phyloP scores from a whole-genome alignment of 2,797 vertebrate genomes.

The Okamejei kenojei region DNA sequence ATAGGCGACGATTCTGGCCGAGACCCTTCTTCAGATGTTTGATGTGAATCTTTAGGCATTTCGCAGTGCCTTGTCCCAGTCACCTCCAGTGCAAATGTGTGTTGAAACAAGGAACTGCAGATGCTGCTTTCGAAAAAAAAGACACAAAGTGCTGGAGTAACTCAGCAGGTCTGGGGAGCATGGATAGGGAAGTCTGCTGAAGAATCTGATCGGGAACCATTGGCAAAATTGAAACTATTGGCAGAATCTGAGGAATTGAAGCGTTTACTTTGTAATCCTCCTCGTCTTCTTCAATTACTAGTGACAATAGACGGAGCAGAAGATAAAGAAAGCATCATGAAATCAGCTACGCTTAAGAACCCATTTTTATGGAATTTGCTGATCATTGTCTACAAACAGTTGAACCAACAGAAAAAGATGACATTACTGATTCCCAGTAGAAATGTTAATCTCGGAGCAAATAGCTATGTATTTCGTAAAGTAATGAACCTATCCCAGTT shows the following conservation, averaged over 20 bases:
- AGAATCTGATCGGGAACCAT: too few relatives aligned
- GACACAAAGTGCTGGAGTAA: too few relatives aligned
- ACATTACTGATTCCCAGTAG: slow-evolving; percentile 29
- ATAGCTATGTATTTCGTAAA: slow-evolving; percentile 4
- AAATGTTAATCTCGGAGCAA: not conserved
- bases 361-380: slow-evolving; percentile 83
- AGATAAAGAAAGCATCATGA: slow-evolving; percentile 67
- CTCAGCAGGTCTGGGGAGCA: too few relatives aligned
- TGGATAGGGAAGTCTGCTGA: too few relatives aligned
- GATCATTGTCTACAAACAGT: slow-evolving; percentile 75
- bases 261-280: slow-evolving; percentile 70
- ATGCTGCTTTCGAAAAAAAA: too few relatives aligned
- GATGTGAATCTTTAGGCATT: not conserved
- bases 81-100: too few relatives aligned
- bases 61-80: not conserved
- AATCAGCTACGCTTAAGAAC: slow-evolving; percentile 79
- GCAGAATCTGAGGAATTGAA: slow-evolving; percentile 69
- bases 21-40: too few relatives aligned
- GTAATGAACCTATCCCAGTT: not conserved
- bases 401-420: slow-evolving; percentile 53
- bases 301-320: slow-evolving; percentile 58
- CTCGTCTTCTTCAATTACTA: slow-evolving; percentile 75
- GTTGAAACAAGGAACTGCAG: too few relatives aligned
- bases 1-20: too few relatives aligned
- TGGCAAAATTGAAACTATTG: too few relatives aligned